Conservation (phyloP, 2,888 invertebrate genomes). For the Danaus chrysippus region DNA sequence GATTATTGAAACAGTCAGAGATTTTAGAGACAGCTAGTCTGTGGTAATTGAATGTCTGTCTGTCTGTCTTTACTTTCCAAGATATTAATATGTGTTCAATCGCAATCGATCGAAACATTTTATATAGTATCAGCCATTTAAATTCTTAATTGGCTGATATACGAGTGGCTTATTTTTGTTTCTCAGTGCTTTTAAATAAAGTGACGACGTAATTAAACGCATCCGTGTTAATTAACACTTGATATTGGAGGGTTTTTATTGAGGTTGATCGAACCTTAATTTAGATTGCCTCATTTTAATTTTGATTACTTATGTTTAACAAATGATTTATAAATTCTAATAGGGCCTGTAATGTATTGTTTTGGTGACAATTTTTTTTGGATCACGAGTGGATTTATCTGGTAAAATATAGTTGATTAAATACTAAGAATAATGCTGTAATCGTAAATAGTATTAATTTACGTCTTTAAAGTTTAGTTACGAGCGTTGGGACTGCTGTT, state of each 20-base stretch:
- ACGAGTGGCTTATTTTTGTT: slow-evolving; percentile 22
- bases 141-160: slow-evolving; percentile 35
- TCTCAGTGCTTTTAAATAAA: background rate
- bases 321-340: background rate
- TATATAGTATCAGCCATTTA: slow-evolving; percentile 39
- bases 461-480: too few relatives aligned
- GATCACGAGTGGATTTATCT: too few relatives aligned
- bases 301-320: background rate
- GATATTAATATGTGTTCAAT: slow-evolving; percentile 67
- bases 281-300: background rate
- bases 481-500: too few relatives aligned
- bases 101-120: slow-evolving; percentile 52
- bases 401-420: too few relatives aligned
- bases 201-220: background rate
- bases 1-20: too few relatives aligned
- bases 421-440: too few relatives aligned
- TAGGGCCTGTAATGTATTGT: too few relatives aligned
- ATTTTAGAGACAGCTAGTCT: too few relatives aligned
- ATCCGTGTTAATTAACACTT: slow-evolving; percentile 3
- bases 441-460: too few relatives aligned
- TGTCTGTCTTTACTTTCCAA: slow-evolving; percentile 58
- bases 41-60: too few relatives aligned
- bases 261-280: background rate
- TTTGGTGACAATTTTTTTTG: too few relatives aligned
- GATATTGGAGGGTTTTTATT: background rate